These are phyloP conservation scores for Heterohyrax brucei DNA, from an alignment of 2,797 vertebrate genomes.

Conservation along the genomic window DNA sequence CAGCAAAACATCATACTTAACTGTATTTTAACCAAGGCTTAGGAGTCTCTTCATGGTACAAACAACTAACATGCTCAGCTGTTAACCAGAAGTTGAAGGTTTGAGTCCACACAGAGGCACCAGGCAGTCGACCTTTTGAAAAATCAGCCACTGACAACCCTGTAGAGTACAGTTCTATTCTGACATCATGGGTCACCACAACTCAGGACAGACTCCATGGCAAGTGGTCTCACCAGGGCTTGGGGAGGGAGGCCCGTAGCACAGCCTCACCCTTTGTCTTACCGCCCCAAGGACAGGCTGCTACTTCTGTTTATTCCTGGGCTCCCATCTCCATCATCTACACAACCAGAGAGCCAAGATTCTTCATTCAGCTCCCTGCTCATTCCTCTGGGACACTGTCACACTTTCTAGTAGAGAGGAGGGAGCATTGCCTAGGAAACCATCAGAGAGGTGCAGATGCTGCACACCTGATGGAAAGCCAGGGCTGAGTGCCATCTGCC, in stretches of 20 bases:
- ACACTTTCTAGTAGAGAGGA: background rate
- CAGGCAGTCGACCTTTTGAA: background rate
- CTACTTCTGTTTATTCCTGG: background rate
- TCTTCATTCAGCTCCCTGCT: background rate
- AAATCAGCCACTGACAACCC: background rate
- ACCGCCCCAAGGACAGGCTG: background rate
- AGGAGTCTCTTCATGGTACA: background rate
- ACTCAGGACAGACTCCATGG: background rate
- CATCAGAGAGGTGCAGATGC: fast-evolving
- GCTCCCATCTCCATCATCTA: background rate
- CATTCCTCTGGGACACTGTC: background rate
- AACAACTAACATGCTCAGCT: background rate
- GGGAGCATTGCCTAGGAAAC: background rate
- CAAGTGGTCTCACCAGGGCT: background rate
- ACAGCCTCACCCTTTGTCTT: background rate
- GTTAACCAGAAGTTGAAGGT: background rate
- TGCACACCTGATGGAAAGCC: background rate
- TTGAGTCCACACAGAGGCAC: background rate
- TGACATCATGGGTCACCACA: background rate
- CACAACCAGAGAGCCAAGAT: background rate
- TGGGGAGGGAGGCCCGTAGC: background rate
- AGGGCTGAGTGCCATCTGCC: fast-evolving
- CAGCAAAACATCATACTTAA: background rate
- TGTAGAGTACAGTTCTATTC: background rate
- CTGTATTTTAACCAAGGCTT: background rate